Evolutionary conservation across 2,113 vertebrate genomes (phyloP).

Genomic region (Odontophorus gujanensis): DNA sequence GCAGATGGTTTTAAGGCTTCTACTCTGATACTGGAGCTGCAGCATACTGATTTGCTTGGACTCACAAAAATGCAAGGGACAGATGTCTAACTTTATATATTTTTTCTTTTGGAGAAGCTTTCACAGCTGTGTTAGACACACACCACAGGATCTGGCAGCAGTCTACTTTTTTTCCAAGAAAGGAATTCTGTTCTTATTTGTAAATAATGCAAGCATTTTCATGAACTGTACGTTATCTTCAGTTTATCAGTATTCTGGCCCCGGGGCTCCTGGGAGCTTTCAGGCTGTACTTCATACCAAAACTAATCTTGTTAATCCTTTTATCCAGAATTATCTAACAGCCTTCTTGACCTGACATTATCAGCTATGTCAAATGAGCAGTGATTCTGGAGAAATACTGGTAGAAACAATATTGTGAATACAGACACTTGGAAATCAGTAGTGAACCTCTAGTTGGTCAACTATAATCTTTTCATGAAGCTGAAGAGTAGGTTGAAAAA

Average conservation of each 20-base stretch:
- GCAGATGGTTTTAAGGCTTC: background rate
- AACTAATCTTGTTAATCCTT: background rate
- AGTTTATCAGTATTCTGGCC: background rate
- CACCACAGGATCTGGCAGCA: background rate
- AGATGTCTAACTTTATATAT: background rate
- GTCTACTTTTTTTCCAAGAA: background rate
- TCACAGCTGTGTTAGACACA: background rate
- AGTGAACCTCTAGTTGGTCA: background rate
- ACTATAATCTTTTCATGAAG: background rate
- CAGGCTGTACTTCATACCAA: background rate
- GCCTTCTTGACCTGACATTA: background rate
- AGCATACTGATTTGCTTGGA: background rate
- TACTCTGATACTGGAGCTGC: background rate
- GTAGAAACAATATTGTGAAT: background rate
- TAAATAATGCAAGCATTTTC: background rate
- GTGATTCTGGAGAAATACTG: background rate
- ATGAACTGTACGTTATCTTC: accelerated
- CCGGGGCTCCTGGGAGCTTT: background rate
- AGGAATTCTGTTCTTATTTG: background rate
- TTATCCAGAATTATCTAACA: background rate
- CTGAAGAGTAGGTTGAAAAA: background rate
- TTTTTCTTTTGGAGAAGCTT: background rate
- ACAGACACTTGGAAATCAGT: background rate
- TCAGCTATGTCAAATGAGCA: background rate
- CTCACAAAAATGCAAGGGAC: background rate